Evolutionary conservation across 2,797 vertebrate species (phyloP), one percentile per base, ranked within the genome.

Genomic region (Cirrhinus mrigala): DNA sequence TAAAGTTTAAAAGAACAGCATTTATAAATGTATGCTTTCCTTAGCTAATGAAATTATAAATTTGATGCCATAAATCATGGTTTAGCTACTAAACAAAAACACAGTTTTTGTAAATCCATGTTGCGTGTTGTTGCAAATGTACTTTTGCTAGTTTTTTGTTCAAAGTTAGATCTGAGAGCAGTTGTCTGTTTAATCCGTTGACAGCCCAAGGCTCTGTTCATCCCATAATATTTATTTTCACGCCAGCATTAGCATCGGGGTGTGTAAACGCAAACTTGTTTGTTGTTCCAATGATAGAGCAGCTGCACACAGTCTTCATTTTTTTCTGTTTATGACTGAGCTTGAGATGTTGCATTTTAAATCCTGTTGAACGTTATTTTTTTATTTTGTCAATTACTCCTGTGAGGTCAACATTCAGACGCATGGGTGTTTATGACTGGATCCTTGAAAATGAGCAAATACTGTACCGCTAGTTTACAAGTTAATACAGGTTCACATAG

Each of bases 211-310:
- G 87, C 89, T 85, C 46, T 66, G 46, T 84, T 87, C 85, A 78
- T 86, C 85, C 89, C 86, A 24, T 24, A 88, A 89, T 90, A 89
- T 81, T 78, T 88, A 91, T 90, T 92, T 89, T 89, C 33, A 73
- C 85, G 87, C 89, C 80, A 87, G 60, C 88, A 90, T 86, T 81
- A 86, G 79, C 81, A 85, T 91, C 74, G 60, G 82, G 83, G 90
- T 87, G 70, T 83, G 70, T 86, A 89, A 85, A 87, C 40, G 20
- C 81, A 88, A 89, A 84, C 82, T 48, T 85, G 84, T 88, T 89
- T 89, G 74, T 79, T 89, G 89, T 90, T 88, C 88, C 84, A 79
- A 70, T 87, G 87, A 86, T 56, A 87, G 85, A 87, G 88, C 77
- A 73, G 85, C 89, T 88, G 74, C 82, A 79, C 79, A 70, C 76